phyloP scores from a whole-genome alignment of 2,888 invertebrate genomes.

The Tetanocera ferruginea region DNA sequence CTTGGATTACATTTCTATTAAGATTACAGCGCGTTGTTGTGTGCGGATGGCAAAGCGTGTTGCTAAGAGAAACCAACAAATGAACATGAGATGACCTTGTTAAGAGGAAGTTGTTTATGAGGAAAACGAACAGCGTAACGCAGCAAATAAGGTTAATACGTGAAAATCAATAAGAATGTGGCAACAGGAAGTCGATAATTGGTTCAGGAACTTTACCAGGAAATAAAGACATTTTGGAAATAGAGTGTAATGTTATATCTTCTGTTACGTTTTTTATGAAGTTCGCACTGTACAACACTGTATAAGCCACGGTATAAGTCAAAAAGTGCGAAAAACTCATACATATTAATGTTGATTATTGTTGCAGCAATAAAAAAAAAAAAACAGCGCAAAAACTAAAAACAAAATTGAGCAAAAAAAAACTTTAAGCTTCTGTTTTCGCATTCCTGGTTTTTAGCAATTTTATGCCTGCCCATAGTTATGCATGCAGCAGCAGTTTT shows the following conservation, averaged over 20 bases:
- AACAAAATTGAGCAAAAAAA: background rate
- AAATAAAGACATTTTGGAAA: constrained; percentile 26
- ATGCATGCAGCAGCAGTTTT: background rate
- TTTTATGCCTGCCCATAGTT: too few species aligned
- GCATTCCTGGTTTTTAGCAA: background rate
- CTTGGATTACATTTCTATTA: constrained; percentile 52
- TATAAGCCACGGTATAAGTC: background rate
- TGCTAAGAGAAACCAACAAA: constrained; percentile 27
- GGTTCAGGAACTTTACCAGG: constrained; percentile 51
- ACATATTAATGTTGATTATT: constrained; percentile 7
- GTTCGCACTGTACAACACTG: background rate
- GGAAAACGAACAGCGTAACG: background rate
- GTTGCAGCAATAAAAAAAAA: background rate
- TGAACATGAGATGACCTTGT: constrained; percentile 15
- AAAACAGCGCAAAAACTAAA: background rate
- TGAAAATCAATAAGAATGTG: background rate
- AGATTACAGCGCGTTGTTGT: constrained; percentile 48
- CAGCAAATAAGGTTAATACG: background rate
- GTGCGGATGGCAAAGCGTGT: background rate
- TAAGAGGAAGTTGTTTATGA: constrained; percentile 7
- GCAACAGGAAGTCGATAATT: constrained; percentile 52
- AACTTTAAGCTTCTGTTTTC: background rate
- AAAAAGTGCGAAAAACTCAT: background rate
- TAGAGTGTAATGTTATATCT: background rate
- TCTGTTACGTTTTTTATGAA: background rate